phyloP scores from a whole-genome alignment of 1,140 invertebrate genomes.

The Drosophila asahinai region DNA sequence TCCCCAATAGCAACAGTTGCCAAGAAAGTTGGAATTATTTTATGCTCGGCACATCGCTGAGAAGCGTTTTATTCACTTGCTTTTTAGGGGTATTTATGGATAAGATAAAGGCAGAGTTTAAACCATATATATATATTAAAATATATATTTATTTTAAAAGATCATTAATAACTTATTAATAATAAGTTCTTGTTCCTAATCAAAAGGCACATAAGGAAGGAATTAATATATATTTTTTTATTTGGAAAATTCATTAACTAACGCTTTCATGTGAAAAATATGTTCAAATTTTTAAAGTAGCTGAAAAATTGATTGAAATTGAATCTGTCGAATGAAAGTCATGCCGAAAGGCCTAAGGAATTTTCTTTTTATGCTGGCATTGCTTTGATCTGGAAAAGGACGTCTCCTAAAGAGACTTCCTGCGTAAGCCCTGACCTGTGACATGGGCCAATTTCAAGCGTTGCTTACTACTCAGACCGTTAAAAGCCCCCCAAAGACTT shows the following conservation, averaged over 20 bases:
- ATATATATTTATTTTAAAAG: background rate
- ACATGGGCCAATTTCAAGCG: slow-evolving; percentile 15
- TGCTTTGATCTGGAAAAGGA: background rate
- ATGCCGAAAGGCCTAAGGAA: background rate
- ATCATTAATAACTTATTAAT: too few species aligned
- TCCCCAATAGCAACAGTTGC: slow-evolving; percentile 26
- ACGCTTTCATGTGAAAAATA: background rate
- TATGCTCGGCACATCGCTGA: background rate
- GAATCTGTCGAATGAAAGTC: slow-evolving; percentile 17
- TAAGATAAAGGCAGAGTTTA: background rate
- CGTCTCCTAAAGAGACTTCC: slow-evolving; percentile 8
- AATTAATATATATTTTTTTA: background rate
- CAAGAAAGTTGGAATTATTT: slow-evolving; percentile 6
- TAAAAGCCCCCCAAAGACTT: slow-evolving; percentile 5
- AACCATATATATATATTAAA: background rate
- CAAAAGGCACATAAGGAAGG: background rate
- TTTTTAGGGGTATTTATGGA: background rate
- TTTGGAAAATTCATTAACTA: background rate
- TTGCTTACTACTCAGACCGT: slow-evolving; percentile 27
- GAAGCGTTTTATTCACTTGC: background rate
- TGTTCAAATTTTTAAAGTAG: background rate
- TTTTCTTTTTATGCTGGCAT: background rate
- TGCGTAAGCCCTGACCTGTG: slow-evolving; percentile 29
- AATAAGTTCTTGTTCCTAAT: too few species aligned
- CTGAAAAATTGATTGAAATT: slow-evolving; percentile 1